Evolutionary conservation across 2,888 invertebrate genomes (phyloP).

Genomic region (Melanophora roralis): DNA sequence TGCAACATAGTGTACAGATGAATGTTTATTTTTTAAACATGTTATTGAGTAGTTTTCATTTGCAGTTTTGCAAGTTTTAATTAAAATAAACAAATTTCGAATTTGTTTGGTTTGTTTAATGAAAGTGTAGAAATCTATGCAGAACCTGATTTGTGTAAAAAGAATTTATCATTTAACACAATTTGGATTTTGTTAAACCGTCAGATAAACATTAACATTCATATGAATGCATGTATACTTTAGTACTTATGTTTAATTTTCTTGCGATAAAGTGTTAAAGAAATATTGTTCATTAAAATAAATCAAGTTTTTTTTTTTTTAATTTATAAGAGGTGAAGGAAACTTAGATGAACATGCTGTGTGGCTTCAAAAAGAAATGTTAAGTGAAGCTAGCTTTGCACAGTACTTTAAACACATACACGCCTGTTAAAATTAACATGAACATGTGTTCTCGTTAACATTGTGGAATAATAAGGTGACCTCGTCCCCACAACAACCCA

Average conservation of each 20-base stretch:
- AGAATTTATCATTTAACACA: conserved; percentile 61
- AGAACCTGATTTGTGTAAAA: conserved; percentile 56
- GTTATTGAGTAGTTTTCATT: conserved; percentile 46
- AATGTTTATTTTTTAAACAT: conserved; percentile 53
- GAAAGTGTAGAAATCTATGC: not conserved
- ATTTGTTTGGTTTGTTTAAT: not conserved
- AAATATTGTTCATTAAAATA: conserved; percentile 44
- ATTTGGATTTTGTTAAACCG: conserved; percentile 8
- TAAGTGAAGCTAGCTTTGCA: conserved; percentile 13
- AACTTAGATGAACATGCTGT: conserved; percentile 22
- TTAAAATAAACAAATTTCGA: conserved; percentile 40
- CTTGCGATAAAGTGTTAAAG: conserved; percentile 45
- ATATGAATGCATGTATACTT: too few relatives aligned
- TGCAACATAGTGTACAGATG: not conserved
- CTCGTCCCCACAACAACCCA: too few relatives aligned
- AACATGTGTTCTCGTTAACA: too few relatives aligned
- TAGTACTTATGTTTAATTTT: conserved; percentile 35
- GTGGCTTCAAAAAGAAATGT: conserved; percentile 33
- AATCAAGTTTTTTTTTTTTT: too few relatives aligned
- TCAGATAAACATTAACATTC: conserved; percentile 12
- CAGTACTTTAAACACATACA: conserved; percentile 25
- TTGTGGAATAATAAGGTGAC: too few relatives aligned
- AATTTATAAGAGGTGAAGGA: not conserved
- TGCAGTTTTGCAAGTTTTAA: not conserved
- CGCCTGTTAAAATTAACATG: conserved; percentile 6